These are phyloP conservation scores for Chiloscyllium punctatum DNA, from an alignment of 2,797 vertebrate species.

Conservation along the genomic window DNA sequence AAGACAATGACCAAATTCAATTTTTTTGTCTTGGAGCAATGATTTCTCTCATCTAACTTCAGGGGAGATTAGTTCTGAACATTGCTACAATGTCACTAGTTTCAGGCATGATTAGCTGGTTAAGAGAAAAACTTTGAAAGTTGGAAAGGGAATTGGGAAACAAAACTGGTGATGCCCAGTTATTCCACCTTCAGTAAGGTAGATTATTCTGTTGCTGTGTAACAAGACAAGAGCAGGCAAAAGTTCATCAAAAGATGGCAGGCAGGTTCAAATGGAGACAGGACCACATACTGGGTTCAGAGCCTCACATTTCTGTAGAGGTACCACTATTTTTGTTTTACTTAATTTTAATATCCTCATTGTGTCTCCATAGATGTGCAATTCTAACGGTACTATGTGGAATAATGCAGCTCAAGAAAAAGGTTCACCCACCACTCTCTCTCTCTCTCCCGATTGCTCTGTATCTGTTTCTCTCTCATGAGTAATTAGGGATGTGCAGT, in stretches of 20 bases:
- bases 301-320: not conserved
- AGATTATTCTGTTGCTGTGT: not conserved
- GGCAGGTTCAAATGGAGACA: not conserved
- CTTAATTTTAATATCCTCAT: not conserved
- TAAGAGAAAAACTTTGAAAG: not conserved
- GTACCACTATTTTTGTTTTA: not conserved
- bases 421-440: not conserved
- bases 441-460: too few species aligned
- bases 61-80: not conserved
- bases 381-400: not conserved
- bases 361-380: not conserved
- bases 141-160: too few species aligned
- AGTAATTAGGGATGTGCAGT: not conserved
- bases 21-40: not conserved
- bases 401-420: not conserved
- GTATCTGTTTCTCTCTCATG: too few species aligned
- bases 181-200: not conserved
- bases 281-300: not conserved
- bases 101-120: not conserved
- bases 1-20: not conserved
- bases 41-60: not conserved
- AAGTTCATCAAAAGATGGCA: not conserved
- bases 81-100: not conserved
- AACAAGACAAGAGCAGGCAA: not conserved
- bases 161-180: not conserved